Base-by-base conservation (phyloP, 2,888 invertebrate genomes). In the Drosophila colorata region DNA sequence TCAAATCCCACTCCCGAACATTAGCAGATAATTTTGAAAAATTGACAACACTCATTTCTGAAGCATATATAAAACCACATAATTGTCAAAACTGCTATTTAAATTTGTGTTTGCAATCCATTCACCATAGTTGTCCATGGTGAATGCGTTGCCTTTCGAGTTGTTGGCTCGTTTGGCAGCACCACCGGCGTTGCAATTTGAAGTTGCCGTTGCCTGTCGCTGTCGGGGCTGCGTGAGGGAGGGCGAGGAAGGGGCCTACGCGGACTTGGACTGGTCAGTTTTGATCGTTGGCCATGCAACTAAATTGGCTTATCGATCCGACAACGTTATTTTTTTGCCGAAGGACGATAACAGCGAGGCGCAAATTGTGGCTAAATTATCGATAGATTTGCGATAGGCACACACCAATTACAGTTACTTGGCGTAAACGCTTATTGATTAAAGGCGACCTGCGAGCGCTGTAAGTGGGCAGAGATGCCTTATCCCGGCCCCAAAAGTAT, bases 351-450 rank as follows among this genome's bases (percentile, higher is more conserved):
- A 74, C 66, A 74, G 74, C 70, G 33, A 74, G 80, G 74, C 88
- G 79, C 59, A 87, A 85, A 87, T 83, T 79, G 72, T 68, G 38
- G 47, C 38, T 66, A 79, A 83, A 82, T 83, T 88, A 88, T 88
- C 83, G 72, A 88, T 82, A 87, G 83, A 85, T 73, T 58, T 18
- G 51, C 68, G 81, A 82, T 87, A 69, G 74, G 69, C 63, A 41
- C 37, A 51, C 52, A 40, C 43, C 78, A 78, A 76, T 76, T 76
- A 74, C 74, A 61, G 69, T 73, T 78, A 65, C 48, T 28, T 41
- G 28, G 59, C 55, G 58, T 81, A 72, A 87, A 69, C 63, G 68
- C 53, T 76, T 79, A 79, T 67, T 72, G 70, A 77, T 78, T 69
- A 72, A 43, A 65, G 59, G 41, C n/a, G n/a, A n/a, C n/a, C n/a